Evolutionary conservation across 2,797 vertebrate genomes (phyloP).

Genomic region (Tragelaphus oryx): DNA sequence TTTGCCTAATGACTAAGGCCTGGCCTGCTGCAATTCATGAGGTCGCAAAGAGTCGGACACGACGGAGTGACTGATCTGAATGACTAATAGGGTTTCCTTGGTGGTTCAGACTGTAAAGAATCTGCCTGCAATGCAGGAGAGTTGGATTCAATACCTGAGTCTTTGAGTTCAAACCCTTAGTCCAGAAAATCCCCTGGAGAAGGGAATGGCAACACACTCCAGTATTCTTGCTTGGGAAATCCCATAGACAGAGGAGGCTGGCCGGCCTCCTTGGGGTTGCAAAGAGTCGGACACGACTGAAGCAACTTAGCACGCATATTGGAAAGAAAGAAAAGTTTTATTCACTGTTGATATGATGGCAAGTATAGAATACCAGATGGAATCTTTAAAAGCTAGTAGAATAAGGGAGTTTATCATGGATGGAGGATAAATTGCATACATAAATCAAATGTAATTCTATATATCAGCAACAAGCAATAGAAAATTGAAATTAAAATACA

Average conservation of each 20-base stretch:
- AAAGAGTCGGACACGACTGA: background rate
- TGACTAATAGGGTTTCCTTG: background rate
- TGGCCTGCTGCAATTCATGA: accelerated
- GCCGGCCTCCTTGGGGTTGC: accelerated
- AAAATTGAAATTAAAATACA: background rate
- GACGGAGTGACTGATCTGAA: accelerated
- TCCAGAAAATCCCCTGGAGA: background rate
- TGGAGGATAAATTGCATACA: background rate
- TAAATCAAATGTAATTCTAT: background rate
- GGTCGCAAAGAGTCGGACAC: background rate
- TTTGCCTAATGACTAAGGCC: background rate
- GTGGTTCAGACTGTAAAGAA: background rate
- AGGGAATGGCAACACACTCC: background rate
- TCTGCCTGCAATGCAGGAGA: background rate
- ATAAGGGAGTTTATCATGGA: background rate
- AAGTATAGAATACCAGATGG: background rate
- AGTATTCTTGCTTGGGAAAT: background rate
- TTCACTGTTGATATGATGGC: background rate
- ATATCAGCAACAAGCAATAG: background rate
- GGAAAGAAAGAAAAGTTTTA: background rate
- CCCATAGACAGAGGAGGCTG: background rate
- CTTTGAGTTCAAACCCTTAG: background rate
- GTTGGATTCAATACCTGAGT: background rate
- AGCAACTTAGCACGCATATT: background rate
- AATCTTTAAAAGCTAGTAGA: background rate